Conservation (phyloP, 2,797 vertebrate species). For the Aeoliscus strigatus region DNA sequence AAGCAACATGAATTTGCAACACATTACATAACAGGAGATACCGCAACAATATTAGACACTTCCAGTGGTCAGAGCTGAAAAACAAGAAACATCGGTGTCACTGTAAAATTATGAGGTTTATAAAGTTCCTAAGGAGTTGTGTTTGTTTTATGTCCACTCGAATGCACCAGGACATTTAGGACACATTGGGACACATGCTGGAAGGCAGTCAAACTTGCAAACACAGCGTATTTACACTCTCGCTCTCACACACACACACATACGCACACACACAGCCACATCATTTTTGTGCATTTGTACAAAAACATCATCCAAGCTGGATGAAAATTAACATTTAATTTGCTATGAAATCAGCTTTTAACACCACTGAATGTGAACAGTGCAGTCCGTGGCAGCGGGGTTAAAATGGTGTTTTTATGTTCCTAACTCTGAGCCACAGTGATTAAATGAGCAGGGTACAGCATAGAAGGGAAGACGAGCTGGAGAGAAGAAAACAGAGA, state of each 20-base stretch:
- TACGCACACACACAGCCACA: conserved; percentile 6
- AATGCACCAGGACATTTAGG: too few relatives aligned
- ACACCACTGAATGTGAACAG: conserved; percentile 42
- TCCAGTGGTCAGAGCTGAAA: too few relatives aligned
- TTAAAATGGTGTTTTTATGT: conserved; percentile 51
- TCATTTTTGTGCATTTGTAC: too few relatives aligned
- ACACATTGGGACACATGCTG: too few relatives aligned
- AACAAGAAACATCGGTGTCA: too few relatives aligned
- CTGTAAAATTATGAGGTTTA: too few relatives aligned
- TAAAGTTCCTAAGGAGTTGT: too few relatives aligned
- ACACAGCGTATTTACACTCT: conserved; percentile 13
- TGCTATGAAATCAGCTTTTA: conserved; percentile 54
- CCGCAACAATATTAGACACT: too few relatives aligned
- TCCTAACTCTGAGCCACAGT: conserved; percentile 29
- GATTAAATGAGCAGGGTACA: conserved; percentile 47
- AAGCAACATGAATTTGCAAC: too few relatives aligned
- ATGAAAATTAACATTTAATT: conserved; percentile 57
- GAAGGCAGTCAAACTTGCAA: conserved; percentile 1
- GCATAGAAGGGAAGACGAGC: conserved; percentile 31
- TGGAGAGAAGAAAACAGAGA: conserved; percentile 38
- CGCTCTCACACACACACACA: conserved; percentile 2
- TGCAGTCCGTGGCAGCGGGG: conserved; percentile 35
- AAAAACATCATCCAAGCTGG: conserved; percentile 16
- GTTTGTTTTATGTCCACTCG: too few relatives aligned
- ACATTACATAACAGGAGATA: too few relatives aligned